Evolutionary conservation across 2,113 vertebrate species (phyloP).

Genomic region (Rhagologus leucostigma): DNA sequence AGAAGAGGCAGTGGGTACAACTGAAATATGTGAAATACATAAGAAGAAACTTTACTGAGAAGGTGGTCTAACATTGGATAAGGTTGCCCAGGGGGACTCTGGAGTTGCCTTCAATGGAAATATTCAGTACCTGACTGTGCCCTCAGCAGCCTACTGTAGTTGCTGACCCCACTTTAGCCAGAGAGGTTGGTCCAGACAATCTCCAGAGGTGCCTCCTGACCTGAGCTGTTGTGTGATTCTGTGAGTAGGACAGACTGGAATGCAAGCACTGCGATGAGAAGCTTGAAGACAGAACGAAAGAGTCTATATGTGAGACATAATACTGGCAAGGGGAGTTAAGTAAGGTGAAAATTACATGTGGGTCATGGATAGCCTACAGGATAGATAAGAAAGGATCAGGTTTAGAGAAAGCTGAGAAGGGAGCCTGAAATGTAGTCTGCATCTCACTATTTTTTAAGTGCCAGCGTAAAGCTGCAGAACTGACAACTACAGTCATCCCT

Average conservation of each 20-base stretch:
- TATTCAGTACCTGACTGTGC: background rate
- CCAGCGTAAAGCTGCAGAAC: background rate
- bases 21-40: background rate
- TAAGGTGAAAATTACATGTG: background rate
- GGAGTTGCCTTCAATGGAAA: background rate
- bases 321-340: background rate
- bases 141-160: background rate
- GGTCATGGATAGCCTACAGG: background rate
- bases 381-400: background rate
- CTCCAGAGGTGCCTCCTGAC: background rate
- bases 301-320: background rate
- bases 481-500: background rate
- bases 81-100: background rate
- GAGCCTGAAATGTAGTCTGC: background rate
- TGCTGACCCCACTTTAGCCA: background rate
- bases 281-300: background rate
- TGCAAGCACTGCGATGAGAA: background rate
- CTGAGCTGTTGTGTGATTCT: background rate
- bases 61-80: background rate
- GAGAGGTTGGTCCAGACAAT: background rate
- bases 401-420: background rate
- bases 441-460: background rate
- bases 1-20: background rate
- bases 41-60: background rate
- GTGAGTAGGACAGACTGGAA: background rate